Evolutionary conservation across 1,140 invertebrate genomes (phyloP).

Genomic region (Gonatopus flavifemur): DNA sequence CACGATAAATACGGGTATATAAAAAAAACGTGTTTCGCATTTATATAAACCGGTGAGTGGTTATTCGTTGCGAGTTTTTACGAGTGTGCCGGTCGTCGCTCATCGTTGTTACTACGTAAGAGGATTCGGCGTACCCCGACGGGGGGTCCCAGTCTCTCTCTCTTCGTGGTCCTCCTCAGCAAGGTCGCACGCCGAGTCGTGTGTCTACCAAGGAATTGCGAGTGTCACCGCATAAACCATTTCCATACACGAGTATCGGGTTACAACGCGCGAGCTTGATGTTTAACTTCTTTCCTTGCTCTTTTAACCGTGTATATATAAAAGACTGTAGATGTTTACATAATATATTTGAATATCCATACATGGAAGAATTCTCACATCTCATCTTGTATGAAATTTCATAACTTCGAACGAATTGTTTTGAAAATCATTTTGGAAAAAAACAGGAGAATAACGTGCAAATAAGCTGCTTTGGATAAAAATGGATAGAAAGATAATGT

Average conservation of each 20-base stretch:
- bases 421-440: too few relatives aligned
- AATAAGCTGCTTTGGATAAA: too few relatives aligned
- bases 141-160: constrained; percentile 44
- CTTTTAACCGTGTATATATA: too few relatives aligned
- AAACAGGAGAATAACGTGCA: too few relatives aligned
- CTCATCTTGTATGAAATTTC: too few relatives aligned
- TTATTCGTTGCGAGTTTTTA: constrained; percentile 29
- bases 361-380: too few relatives aligned
- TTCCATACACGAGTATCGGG: constrained; percentile 49
- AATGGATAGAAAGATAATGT: too few relatives aligned
- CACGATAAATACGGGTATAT: constrained; percentile 16
- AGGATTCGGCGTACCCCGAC: constrained; percentile 48
- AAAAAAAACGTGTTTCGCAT: constrained; percentile 21
- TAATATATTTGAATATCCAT: too few relatives aligned
- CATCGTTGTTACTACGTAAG: constrained; percentile 29
- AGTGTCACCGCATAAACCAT: constrained; percentile 56
- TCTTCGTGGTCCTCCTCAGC: constrained; percentile 20
- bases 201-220: constrained; percentile 42
- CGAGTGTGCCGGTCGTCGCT: constrained; percentile 28
- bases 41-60: constrained; percentile 11
- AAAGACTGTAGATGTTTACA: too few relatives aligned
- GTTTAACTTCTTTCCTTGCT: background rate
- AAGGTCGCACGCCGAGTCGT: constrained; percentile 40
- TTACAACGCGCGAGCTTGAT: constrained; percentile 35
- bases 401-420: too few relatives aligned